These are phyloP conservation scores for Oryzias dopingdopingensis DNA, from an alignment of 2,797 vertebrate genomes.

Conservation along the genomic window DNA sequence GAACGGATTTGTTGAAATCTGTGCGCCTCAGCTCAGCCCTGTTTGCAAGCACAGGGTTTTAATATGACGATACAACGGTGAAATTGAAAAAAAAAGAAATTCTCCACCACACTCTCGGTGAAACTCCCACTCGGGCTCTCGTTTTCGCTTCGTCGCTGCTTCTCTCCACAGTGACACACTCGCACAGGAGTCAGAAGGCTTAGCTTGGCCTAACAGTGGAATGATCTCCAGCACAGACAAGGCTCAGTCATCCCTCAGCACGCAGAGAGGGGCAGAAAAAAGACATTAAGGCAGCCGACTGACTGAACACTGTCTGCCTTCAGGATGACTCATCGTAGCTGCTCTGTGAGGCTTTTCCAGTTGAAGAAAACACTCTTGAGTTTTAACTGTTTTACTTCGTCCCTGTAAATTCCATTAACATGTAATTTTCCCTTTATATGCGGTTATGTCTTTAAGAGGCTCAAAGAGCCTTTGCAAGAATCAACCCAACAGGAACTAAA, in stretches of 20 bases:
- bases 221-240: conserved; percentile 69
- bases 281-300: conserved; percentile 73
- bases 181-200: conserved; percentile 17
- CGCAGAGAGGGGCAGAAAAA: conserved; percentile 66
- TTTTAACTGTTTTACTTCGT: too few species aligned
- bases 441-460: too few species aligned
- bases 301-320: conserved; percentile 72
- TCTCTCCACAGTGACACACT: too few species aligned
- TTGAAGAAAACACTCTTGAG: too few species aligned
- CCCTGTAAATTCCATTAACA: too few species aligned
- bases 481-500: too few species aligned
- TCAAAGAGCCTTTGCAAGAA: too few species aligned
- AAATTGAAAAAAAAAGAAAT: conserved; percentile 12
- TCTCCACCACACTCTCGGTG: not conserved
- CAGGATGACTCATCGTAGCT: conserved; percentile 69
- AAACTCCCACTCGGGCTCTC: too few species aligned
- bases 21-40: conserved; percentile 28
- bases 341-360: conserved; percentile 39
- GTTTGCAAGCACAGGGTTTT: conserved; percentile 16
- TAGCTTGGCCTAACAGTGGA: conserved; percentile 40
- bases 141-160: too few species aligned
- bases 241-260: conserved; percentile 70
- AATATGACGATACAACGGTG: conserved; percentile 21
- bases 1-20: conserved; percentile 33
- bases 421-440: too few species aligned